Conservation (phyloP, 2,888 invertebrate species). For the Ennomos quercinarius region DNA sequence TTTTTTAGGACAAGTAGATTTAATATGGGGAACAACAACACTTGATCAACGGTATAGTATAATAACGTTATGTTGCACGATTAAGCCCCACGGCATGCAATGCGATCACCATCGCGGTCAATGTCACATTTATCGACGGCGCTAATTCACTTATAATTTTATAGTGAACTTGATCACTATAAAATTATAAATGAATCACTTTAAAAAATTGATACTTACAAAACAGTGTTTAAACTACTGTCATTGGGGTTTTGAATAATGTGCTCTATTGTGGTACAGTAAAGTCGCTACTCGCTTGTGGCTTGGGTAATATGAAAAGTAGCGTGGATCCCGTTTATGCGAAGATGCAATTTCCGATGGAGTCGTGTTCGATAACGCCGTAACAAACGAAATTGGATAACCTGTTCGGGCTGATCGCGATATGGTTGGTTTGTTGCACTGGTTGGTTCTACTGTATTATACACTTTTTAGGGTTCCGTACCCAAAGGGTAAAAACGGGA, state of each 20-base stretch:
- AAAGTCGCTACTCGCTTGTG: constrained; percentile 39
- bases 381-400: constrained; percentile 58
- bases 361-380: constrained; percentile 45
- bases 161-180: no score
- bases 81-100: constrained; percentile 3
- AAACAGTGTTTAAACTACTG: constrained; percentile 30
- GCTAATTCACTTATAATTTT: constrained; percentile 33
- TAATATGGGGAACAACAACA: no score
- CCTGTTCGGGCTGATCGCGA: constrained; percentile 32
- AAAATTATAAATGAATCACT: constrained; percentile 39
- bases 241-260: background rate
- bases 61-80: background rate
- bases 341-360: constrained; percentile 76
- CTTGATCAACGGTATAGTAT: no score
- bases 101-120: constrained; percentile 6
- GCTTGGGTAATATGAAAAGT: constrained; percentile 63
- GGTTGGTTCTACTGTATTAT: background rate
- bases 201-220: constrained; percentile 31
- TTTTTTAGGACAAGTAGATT: no score
- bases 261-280: background rate
- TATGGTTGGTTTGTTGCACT: constrained; percentile 10
- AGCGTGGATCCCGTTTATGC: constrained; percentile 67
- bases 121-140: constrained; percentile 26
- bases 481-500: no score
- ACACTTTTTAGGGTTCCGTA: no score